These are phyloP conservation scores for Hypanus sabinus DNA, from an alignment of 2,113 vertebrate species.

Conservation along the genomic window DNA sequence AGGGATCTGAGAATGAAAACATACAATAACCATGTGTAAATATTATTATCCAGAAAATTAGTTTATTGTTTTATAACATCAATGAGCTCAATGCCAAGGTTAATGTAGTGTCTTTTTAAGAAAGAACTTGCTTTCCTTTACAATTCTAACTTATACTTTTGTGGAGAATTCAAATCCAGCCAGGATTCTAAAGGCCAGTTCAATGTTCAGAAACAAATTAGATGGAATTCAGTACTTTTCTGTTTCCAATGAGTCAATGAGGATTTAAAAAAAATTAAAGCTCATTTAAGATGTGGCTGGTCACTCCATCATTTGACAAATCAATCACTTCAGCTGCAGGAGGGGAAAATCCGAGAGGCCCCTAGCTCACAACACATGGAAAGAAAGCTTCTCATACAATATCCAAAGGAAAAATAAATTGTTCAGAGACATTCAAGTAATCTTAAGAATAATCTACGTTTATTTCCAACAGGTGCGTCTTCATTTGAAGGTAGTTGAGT, in stretches of 20 bases:
- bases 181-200: background rate
- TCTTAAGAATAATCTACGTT: background rate
- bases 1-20: background rate
- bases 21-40: background rate
- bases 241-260: background rate
- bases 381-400: background rate
- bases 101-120: background rate
- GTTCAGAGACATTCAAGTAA: background rate
- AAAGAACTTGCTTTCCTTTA: background rate
- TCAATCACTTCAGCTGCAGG: background rate
- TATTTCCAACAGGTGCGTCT: background rate
- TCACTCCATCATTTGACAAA: background rate
- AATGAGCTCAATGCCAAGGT: background rate
- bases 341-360: background rate
- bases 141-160: background rate
- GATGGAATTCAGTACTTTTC: background rate
- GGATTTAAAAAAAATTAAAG: background rate
- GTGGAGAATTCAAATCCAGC: background rate
- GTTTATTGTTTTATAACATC: constrained; percentile 8
- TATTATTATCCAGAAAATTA: background rate
- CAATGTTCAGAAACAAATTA: background rate
- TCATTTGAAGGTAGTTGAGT: background rate
- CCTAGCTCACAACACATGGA: too few species aligned
- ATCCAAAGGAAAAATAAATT: too few species aligned
- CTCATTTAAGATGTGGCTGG: background rate